Conservation (phyloP, 2,113 vertebrate species). For the Urocynchramus pylzowi region DNA sequence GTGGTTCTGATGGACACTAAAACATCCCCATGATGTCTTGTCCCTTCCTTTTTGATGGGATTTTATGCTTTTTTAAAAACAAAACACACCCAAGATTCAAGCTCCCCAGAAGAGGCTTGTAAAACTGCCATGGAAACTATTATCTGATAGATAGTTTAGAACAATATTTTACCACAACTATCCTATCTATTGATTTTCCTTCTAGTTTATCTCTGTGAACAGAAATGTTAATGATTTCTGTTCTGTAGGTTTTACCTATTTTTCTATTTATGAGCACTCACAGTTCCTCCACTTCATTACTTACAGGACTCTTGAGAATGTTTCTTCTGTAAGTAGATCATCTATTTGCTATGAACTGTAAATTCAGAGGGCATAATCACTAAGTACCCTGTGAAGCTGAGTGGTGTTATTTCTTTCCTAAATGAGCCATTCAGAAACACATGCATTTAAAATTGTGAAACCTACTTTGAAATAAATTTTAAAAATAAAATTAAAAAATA, state of each 20-base stretch:
- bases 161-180: not conserved
- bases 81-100: not conserved
- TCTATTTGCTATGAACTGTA: not conserved
- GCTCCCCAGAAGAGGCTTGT: not conserved
- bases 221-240: not conserved
- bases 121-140: not conserved
- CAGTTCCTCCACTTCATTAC: not conserved
- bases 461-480: not conserved
- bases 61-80: not conserved
- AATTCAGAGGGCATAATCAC: not conserved
- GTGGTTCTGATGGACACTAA: not conserved
- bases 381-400: not conserved
- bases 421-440: not conserved
- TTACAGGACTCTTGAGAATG: not conserved
- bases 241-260: not conserved
- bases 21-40: not conserved
- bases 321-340: not conserved
- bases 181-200: not conserved
- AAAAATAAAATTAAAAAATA: not conserved
- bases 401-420: not conserved
- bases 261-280: not conserved
- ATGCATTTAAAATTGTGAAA: not conserved
- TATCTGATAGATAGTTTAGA: not conserved
- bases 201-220: not conserved
- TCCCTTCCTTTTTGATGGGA: not conserved